Evolutionary conservation across 2,888 invertebrate genomes (phyloP), one percentile per base, ranked within the genome.

Genomic region (Rhamphomyia laevipes): DNA sequence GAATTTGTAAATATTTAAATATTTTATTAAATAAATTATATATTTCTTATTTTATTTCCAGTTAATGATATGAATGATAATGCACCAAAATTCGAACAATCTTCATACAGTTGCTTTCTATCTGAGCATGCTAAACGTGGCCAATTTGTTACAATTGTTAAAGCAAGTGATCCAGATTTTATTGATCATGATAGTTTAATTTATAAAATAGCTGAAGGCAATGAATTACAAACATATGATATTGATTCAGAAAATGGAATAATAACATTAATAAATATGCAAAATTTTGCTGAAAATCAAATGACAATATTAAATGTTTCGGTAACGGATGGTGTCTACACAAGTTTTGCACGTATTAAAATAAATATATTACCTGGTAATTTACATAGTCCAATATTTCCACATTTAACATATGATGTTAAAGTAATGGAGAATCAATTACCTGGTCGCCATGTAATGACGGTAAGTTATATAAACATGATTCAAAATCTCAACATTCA

Each of bases 311-410:
- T 96, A 51, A 96, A 96, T 73, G 84, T 96, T 31, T 94, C 94
- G 2, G 95, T 92, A 37, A 89, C 90, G 48, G 96, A 97, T 73
- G 95, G 95, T 31, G 90, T 95, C 35, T 94, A 92, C 72, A 92
- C 91, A 9, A 86, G 82, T 56, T 94, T 87, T 70, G 82, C 91
- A 2, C 74, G 88, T 55, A 77, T 89, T 15, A 86, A 86, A 72
- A 82, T 90, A 45, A 78, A 84, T 60, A 76, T 85, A 53, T 72
- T 86, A 51, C 82, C 89, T 10, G 82, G 86, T 53, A 94, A 94
- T 73, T 75, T 77, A 56, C 78, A 82, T 65, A 76, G 84, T 57
- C 94, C 94, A 11, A 75, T 76, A 53, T 94, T 95, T 69, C 76
- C 80, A 15, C 82, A 86, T 63, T 73, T 80, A 2, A 74, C 84